Conservation (phyloP, 2,888 invertebrate species). For the Conchocele bisecta region DNA sequence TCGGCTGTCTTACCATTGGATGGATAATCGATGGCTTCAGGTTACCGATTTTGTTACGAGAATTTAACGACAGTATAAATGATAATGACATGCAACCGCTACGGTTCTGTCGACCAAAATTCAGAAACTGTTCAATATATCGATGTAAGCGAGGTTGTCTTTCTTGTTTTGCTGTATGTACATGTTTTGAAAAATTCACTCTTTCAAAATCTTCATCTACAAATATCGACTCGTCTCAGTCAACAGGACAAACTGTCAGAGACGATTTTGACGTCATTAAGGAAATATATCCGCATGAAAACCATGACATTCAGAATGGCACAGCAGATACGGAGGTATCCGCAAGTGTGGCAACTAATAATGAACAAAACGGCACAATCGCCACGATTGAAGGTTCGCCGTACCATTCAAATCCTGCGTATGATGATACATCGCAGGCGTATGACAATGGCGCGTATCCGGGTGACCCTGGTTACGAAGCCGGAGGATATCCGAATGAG, state of each 20-base stretch:
- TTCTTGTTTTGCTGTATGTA: constrained; percentile 18
- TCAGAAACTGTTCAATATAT: constrained; percentile 37
- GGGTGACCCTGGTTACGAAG: too few species aligned
- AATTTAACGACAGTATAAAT: constrained; percentile 40
- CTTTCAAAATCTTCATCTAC: constrained; percentile 19
- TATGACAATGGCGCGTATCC: constrained; percentile 45
- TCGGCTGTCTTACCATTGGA: constrained; percentile 54
- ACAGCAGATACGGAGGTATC: neutral
- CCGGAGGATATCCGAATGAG: too few species aligned
- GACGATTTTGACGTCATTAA: constrained; percentile 58
- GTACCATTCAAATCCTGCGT: neutral
- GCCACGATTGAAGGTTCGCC: too few species aligned
- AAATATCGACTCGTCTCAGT: too few species aligned
- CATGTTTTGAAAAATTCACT: constrained; percentile 40
- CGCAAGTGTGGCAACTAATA: too few species aligned
- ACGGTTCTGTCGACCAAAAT: constrained; percentile 47
- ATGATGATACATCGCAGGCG: constrained; percentile 1
- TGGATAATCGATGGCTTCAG: constrained; percentile 58
- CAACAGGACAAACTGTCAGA: constrained; percentile 14
- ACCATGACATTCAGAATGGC: neutral
- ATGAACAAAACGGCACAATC: too few species aligned
- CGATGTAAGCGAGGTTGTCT: constrained; percentile 43
- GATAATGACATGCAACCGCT: constrained; percentile 48
- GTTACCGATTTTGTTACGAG: constrained; percentile 38
- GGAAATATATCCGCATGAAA: constrained; percentile 55